Evolutionary conservation across 2,113 vertebrate species (phyloP).

Genomic region (Pseudonaja textilis): DNA sequence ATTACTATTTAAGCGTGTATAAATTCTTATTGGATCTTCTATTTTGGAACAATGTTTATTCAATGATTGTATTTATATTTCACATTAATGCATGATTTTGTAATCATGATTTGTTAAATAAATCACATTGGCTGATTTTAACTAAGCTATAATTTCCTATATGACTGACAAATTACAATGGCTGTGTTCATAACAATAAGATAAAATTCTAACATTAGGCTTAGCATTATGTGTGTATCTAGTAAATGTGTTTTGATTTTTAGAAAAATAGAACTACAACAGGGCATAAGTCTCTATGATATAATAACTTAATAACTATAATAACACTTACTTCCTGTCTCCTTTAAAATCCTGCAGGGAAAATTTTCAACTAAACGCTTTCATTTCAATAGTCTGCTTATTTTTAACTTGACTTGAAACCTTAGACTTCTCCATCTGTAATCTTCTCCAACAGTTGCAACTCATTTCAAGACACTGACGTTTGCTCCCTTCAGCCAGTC

Average conservation of each 20-base stretch:
- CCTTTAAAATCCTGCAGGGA: neutral
- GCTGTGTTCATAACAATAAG: neutral
- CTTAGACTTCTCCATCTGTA: neutral
- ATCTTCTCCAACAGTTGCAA: neutral
- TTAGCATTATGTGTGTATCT: neutral
- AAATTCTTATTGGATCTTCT: neutral
- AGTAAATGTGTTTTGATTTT: neutral
- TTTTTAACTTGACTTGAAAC: neutral
- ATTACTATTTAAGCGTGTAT: neutral
- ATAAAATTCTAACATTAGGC: neutral
- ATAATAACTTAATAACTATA: neutral
- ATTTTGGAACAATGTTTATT: neutral
- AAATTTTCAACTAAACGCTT: neutral
- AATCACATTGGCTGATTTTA: neutral
- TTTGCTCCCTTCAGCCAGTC: neutral
- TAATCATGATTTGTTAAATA: neutral
- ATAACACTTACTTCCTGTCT: neutral
- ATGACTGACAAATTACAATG: neutral
- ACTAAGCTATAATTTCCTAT: neutral
- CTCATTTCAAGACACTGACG: neutral
- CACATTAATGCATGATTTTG: neutral
- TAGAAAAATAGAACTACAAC: neutral
- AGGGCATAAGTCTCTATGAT: neutral
- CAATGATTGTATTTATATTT: neutral
- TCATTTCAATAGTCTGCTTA: neutral